Conservation (phyloP, 2,888 invertebrate genomes). For the Shargacucullia verbasci region DNA sequence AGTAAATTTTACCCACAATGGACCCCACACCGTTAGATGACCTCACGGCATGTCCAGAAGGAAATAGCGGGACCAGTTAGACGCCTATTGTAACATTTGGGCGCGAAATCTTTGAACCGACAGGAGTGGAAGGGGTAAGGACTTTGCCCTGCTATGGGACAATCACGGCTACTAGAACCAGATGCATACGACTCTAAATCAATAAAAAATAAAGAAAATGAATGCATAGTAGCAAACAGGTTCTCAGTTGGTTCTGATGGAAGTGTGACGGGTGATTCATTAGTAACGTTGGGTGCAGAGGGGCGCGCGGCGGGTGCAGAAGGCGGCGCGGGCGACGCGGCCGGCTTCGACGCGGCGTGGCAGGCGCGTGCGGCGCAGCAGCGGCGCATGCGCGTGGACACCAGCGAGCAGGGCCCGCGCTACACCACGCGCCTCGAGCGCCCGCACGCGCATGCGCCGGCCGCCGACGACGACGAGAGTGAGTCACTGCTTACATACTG, state of each 20-base stretch:
- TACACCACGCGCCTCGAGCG: constrained; percentile 80
- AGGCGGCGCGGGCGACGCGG: constrained; percentile 61
- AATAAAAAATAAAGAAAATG: no score
- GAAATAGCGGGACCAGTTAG: no score
- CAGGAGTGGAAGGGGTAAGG: no score
- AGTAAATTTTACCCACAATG: no score
- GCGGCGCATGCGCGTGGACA: constrained; percentile 78
- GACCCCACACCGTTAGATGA: no score
- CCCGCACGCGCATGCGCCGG: constrained; percentile 49
- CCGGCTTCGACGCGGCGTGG: constrained; percentile 77
- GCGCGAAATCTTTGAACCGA: no score
- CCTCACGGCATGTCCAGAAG: no score
- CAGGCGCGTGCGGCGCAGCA: constrained; percentile 57
- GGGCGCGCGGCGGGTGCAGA: neutral
- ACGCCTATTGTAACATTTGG: no score
- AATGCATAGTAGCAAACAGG: no score
- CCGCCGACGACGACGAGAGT: constrained; percentile 52
- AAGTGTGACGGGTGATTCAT: neutral
- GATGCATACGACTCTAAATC: no score
- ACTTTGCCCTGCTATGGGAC: no score
- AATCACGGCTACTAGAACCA: no score
- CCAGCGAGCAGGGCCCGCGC: constrained; percentile 60
- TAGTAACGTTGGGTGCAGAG: neutral
- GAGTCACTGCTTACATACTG: neutral
- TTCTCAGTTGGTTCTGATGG: neutral